Base-by-base conservation (phyloP, 2,797 vertebrate genomes). In the Prionace glauca region DNA sequence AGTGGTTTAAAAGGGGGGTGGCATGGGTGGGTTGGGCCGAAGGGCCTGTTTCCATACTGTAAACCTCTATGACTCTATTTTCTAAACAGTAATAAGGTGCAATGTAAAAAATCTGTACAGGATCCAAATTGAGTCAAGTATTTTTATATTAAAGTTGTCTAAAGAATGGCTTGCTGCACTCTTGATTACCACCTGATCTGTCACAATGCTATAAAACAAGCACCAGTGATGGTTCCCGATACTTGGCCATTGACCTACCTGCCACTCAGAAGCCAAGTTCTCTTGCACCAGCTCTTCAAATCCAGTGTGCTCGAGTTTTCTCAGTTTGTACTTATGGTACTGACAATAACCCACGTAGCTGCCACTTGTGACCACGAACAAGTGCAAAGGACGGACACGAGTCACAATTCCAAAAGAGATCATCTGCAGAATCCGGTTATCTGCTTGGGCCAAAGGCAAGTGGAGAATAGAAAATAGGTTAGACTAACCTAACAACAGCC, bases 291-390 rank as follows among this genome's bases (percentile, higher is more conserved):
- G 96, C 96, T 97, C 98, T 96, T 98, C 97, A 32, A 97, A 79
- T 90, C 96, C 95, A 12, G 96, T 95, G 74, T 14, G 65, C 45
- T 95, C 77, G 95, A 98, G 96, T 96, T 97, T 95, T 29, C 96
- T 96, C 79, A 97, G 95, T 96, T 97, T 98, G 96, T 98, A 97
- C 50, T 96, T 97, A 56, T 97, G 97, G 18, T 99, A 99, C 95
- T 98, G 98, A 96, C 97, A 97, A 97, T 99, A 99, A 50, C 98
- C 98, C 7, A 97, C 97, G 96, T 99, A 99, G 95, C 99, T 98
- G 0, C 98, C 97, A 0, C 98, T 98, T 0, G 98, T 98, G 22
- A 97, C 97, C 77, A 99, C 95, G 24, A 99, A 96, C 62, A 99
- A 9, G 1, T 98, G 97, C 95, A 99, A 96, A 0, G 98, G 98